A percentile compares a stretch with the other conserved stretches of the same genome.
These are phyloP conservation scores for Centruroides sculpturatus DNA, from an alignment of 1,140 invertebrate species.

Conservation along the genomic window DNA sequence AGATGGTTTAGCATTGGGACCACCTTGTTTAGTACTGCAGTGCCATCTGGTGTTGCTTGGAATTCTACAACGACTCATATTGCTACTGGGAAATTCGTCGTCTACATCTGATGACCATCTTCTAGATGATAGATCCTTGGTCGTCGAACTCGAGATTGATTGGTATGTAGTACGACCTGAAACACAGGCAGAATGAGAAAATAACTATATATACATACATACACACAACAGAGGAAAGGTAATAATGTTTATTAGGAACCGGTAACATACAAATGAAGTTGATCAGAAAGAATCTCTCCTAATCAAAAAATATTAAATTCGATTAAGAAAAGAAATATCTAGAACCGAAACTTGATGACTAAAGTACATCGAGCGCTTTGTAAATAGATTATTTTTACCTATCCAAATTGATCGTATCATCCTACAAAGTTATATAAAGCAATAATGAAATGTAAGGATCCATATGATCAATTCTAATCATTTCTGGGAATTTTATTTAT, in stretches of 20 bases:
- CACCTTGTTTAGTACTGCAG: slow-evolving; percentile 16
- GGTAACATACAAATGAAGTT: too few species aligned
- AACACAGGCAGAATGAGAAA: neutral
- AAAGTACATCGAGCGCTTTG: too few species aligned
- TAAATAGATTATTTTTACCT: too few species aligned
- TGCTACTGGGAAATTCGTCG: slow-evolving; percentile 5
- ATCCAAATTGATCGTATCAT: neutral
- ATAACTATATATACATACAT: neutral
- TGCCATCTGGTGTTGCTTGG: slow-evolving; percentile 12
- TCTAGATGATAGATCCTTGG: neutral
- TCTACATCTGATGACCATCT: slow-evolving; percentile 10
- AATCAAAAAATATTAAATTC: too few species aligned
- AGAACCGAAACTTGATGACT: too few species aligned
- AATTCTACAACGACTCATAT: slow-evolving; percentile 3
- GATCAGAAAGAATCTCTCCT: too few species aligned
- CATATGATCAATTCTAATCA: neutral
- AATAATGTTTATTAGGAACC: too few species aligned
- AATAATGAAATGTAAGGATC: neutral
- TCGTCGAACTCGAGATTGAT: slow-evolving; percentile 3
- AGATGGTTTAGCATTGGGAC: slow-evolving; percentile 13
- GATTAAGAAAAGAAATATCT: too few species aligned
- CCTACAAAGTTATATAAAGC: neutral
- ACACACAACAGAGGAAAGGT: neutral
- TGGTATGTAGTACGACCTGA: slow-evolving; percentile 1
- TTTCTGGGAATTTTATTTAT: neutral